These are phyloP conservation scores for Drosophila repletoides DNA, from an alignment of 1,140 invertebrate species.

Conservation along the genomic window DNA sequence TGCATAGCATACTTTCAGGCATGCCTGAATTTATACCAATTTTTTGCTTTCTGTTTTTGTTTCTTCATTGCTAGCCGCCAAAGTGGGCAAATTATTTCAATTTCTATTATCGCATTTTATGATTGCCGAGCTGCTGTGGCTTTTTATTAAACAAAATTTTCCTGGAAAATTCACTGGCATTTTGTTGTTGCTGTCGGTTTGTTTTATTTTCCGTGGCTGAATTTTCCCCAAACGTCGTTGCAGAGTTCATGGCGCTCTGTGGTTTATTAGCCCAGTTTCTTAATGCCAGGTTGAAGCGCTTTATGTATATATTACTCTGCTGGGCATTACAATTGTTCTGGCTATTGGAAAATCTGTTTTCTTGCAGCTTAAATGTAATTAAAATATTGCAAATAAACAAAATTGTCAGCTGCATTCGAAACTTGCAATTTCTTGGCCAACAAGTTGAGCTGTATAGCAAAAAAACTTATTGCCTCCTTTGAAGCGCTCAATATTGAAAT, in stretches of 20 bases:
- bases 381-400: background rate
- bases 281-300: conserved; percentile 17
- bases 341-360: background rate
- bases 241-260: conserved; percentile 44
- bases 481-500: too few species aligned
- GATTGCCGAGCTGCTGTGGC: conserved; percentile 49
- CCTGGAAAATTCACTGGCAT: conserved; percentile 37
- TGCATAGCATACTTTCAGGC: conserved; percentile 38
- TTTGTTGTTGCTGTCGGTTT: conserved; percentile 16
- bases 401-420: conserved; percentile 2
- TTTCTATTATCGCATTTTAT: conserved; percentile 77
- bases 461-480: too few species aligned
- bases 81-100: conserved; percentile 79
- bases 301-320: conserved; percentile 27
- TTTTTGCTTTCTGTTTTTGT: background rate
- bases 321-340: conserved; percentile 8
- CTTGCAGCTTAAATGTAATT: background rate
- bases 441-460: too few species aligned
- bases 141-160: conserved; percentile 54
- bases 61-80: conserved; percentile 34
- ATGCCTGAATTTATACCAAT: conserved; percentile 20
- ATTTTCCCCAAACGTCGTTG: background rate
- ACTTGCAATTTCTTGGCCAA: too few species aligned
- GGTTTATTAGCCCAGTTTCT: conserved; percentile 70
- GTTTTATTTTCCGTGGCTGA: conserved; percentile 3